Conservation (phyloP, 1,140 invertebrate species). For the Zaprionus davidi region DNA sequence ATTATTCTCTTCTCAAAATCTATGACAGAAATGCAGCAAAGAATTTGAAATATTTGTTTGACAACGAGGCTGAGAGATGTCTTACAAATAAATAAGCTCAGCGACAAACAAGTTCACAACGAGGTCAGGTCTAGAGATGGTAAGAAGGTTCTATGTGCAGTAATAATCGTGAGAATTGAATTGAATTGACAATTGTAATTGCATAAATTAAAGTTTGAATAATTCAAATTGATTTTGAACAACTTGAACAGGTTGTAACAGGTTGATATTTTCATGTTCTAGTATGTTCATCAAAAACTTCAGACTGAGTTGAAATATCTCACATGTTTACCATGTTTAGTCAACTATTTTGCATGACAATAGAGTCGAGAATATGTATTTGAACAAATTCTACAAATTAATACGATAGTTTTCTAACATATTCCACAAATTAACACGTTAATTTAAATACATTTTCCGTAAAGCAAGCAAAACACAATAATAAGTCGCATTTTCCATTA, state of each 20-base stretch:
- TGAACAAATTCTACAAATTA: neutral
- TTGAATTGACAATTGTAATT: constrained; percentile 4
- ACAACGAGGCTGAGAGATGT: constrained; percentile 27
- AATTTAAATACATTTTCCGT: constrained; percentile 11
- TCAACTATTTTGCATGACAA: neutral
- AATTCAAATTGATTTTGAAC: neutral
- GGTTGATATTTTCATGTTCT: neutral
- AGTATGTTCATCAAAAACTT: neutral
- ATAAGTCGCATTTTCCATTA: neutral
- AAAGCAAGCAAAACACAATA: neutral
- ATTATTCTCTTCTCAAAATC: no score
- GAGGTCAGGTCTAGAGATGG: constrained; percentile 39
- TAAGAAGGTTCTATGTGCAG: constrained; percentile 1
- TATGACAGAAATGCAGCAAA: constrained; percentile 3
- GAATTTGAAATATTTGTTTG: constrained; percentile 13
- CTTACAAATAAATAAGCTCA: constrained; percentile 33
- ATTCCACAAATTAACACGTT: neutral
- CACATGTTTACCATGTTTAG: neutral
- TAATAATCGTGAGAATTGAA: constrained; percentile 1
- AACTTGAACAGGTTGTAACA: neutral
- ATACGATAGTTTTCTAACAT: neutral
- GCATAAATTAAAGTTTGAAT: neutral
- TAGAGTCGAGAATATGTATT: neutral
- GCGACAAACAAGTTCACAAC: constrained; percentile 27
- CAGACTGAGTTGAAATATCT: neutral